Percentiles rank a stretch among this genome's conserved stretches.
Conservation (phyloP, 2,888 invertebrate genomes). For the Arge pagana region DNA sequence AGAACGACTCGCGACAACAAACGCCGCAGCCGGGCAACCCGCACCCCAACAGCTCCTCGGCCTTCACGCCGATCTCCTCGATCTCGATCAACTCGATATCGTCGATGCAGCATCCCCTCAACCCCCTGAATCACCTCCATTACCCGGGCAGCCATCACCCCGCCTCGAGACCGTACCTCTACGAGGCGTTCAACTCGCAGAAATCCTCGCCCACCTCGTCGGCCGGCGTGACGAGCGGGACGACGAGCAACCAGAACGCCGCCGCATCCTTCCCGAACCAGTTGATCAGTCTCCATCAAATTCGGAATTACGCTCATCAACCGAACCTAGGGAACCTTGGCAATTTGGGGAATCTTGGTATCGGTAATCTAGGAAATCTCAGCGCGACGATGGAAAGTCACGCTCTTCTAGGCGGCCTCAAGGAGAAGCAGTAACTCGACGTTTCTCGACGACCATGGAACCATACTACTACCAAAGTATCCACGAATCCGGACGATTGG, state of each 20-base stretch:
- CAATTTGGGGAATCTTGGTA: conserved; percentile 49
- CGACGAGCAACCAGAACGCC: conserved; percentile 57
- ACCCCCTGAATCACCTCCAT: conserved; percentile 63
- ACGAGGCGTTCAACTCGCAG: conserved; percentile 89
- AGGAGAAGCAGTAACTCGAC: conserved; percentile 53
- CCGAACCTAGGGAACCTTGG: conserved; percentile 69
- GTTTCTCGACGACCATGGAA: too few relatives aligned
- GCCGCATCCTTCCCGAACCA: conserved; percentile 85
- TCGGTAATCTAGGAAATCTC: conserved; percentile 52
- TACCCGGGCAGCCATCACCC: conserved; percentile 56
- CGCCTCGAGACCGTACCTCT: conserved; percentile 79
- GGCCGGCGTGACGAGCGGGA: conserved; percentile 47
- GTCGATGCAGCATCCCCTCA: conserved; percentile 65
- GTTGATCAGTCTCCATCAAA: conserved; percentile 93
- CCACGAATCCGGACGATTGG: too few relatives aligned
- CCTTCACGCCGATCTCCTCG: conserved; percentile 93
- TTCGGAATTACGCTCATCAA: conserved; percentile 93
- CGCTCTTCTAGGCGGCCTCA: conserved; percentile 52
- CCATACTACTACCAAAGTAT: too few relatives aligned
- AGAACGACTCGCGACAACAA: conserved; percentile 58
- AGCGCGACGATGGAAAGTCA: conserved; percentile 55
- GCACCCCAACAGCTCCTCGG: conserved; percentile 71
- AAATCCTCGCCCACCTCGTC: conserved; percentile 60
- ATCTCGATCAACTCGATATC: conserved; percentile 87
- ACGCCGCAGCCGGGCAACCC: conserved; percentile 57